Evolutionary conservation across 1,140 invertebrate genomes (phyloP).

Genomic region (Onthophagus taurus): DNA sequence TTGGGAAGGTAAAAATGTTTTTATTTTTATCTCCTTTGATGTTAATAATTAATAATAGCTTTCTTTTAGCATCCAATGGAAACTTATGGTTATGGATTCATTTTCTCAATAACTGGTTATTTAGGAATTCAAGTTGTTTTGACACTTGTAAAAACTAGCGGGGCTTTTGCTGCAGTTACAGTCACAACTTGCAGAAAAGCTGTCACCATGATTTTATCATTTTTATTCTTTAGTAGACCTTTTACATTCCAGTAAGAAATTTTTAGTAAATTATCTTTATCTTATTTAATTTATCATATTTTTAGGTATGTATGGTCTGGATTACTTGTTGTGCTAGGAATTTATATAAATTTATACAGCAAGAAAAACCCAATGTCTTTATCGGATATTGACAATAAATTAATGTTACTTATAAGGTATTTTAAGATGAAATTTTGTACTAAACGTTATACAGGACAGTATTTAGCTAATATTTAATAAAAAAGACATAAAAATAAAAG

Average conservation of each 20-base stretch:
- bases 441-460: conserved; percentile 16
- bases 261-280: conserved; percentile 13
- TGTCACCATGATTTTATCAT: conserved; percentile 85
- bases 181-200: conserved; percentile 84
- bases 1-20: conserved; percentile 53
- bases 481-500: no score
- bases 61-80: conserved; percentile 55
- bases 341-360: conserved; percentile 84
- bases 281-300: conserved; percentile 3
- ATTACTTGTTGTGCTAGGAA: conserved; percentile 73
- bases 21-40: conserved; percentile 3
- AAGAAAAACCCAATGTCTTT: conserved; percentile 49
- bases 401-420: conserved; percentile 18
- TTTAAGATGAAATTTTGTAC: conserved; percentile 22
- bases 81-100: conserved; percentile 75
- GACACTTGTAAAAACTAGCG: conserved; percentile 74
- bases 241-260: conserved; percentile 82
- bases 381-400: conserved; percentile 25
- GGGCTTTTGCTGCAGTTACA: conserved; percentile 85
- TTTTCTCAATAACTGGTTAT: conserved; percentile 85
- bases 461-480: conserved; percentile 9
- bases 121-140: conserved; percentile 87
- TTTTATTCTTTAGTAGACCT: conserved; percentile 88
- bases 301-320: conserved; percentile 83
- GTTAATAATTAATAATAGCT: neutral